Conservation (phyloP, 1,140 invertebrate genomes). For the Zaprionus nigranus region DNA sequence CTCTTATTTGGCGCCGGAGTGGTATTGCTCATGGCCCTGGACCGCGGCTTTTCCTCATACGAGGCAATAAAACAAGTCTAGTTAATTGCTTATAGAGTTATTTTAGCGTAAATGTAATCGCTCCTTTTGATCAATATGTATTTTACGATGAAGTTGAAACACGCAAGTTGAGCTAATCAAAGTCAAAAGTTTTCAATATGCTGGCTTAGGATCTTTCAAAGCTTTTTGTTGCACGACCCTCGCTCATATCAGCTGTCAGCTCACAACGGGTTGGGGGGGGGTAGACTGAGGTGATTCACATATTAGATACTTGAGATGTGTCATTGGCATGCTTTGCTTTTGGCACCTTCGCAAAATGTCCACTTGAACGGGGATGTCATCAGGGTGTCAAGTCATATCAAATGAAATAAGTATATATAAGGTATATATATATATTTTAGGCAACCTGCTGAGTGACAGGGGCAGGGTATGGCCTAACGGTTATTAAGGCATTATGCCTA, state of each 20-base stretch:
- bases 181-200: slow-evolving; percentile 31
- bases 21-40: slow-evolving; percentile 12
- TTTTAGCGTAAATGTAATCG: background rate
- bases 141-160: background rate
- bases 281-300: slow-evolving; percentile 1
- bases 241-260: slow-evolving; percentile 10
- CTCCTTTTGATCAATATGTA: background rate
- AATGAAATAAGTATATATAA: slow-evolving; percentile 42
- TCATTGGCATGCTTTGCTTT: slow-evolving; percentile 39
- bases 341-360: slow-evolving; percentile 59
- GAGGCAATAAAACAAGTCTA: background rate
- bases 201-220: slow-evolving; percentile 17
- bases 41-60: background rate
- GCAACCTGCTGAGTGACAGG: background rate
- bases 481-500: slow-evolving; percentile 53
- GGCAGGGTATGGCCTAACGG: slow-evolving; percentile 13
- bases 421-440: slow-evolving; percentile 6
- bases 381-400: slow-evolving; percentile 64
- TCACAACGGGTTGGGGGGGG: background rate
- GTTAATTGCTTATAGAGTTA: background rate
- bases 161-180: slow-evolving; percentile 26
- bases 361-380: slow-evolving; percentile 64
- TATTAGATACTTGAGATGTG: slow-evolving; percentile 22
- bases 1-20: slow-evolving; percentile 9
- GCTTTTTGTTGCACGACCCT: slow-evolving; percentile 2